Conservation (phyloP, 2,888 invertebrate species). For the Abrostola triplasia region DNA sequence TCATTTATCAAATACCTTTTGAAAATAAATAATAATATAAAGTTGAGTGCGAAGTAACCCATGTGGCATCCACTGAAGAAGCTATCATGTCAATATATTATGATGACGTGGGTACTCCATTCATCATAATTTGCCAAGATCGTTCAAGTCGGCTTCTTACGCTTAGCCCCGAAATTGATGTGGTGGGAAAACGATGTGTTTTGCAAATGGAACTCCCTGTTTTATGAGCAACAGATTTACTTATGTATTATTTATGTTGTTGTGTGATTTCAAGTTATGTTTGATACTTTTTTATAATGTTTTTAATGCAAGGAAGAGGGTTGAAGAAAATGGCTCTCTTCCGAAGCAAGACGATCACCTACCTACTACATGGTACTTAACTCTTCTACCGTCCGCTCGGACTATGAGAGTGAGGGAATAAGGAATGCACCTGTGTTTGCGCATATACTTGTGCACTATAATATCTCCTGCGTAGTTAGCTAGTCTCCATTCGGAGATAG, state of each 20-base stretch:
- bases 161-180: constrained; percentile 53
- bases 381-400: no score
- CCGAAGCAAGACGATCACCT: no score
- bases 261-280: no score
- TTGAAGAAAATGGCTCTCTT: no score
- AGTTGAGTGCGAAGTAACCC: constrained; percentile 27
- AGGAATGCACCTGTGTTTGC: no score
- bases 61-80: constrained; percentile 47
- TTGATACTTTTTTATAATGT: no score
- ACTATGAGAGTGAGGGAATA: no score
- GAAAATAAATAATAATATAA: constrained; percentile 23
- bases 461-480: no score
- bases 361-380: no score
- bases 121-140: constrained; percentile 72
- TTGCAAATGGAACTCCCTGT: constrained; percentile 15
- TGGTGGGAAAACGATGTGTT: constrained; percentile 22
- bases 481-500: no score
- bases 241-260: neutral
- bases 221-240: constrained; percentile 9
- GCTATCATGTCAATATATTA: constrained; percentile 61
- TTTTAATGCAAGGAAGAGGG: no score
- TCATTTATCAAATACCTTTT: neutral
- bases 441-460: no score
- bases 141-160: constrained; percentile 58
- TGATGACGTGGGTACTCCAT: constrained; percentile 59